These are phyloP conservation scores for Biston stratarius DNA, from an alignment of 2,888 invertebrate genomes.

Conservation along the genomic window DNA sequence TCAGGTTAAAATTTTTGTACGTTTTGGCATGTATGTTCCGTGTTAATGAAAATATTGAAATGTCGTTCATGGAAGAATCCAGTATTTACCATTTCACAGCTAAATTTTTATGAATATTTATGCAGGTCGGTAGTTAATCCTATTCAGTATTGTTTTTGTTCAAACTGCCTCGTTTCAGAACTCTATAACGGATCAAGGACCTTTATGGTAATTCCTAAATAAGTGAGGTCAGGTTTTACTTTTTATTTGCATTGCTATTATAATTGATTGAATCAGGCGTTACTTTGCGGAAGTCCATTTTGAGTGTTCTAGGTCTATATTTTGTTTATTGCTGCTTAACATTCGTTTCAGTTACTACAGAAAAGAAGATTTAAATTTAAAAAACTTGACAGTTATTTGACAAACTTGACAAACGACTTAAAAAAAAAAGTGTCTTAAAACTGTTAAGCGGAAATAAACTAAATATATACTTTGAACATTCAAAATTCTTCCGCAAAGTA, in stretches of 20 bases:
- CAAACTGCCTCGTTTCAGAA: slow-evolving; percentile 11
- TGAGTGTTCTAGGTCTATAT: no score
- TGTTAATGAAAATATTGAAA: slow-evolving; percentile 13
- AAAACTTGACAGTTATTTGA: no score
- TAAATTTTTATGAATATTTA: slow-evolving; percentile 15
- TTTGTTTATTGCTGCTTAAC: no score
- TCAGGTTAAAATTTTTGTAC: background rate
- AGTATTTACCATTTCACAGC: slow-evolving; percentile 4
- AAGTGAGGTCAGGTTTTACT: slow-evolving; percentile 1
- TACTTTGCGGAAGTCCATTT: no score
- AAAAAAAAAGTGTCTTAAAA: no score
- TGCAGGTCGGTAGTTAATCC: background rate
- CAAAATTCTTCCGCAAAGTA: no score
- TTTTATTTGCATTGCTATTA: background rate
- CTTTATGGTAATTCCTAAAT: slow-evolving; percentile 15
- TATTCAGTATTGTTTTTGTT: slow-evolving; percentile 14
- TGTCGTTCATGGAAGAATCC: slow-evolving; percentile 3
- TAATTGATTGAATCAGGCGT: no score
- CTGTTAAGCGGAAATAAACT: no score
- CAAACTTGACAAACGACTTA: no score
- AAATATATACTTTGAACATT: no score
- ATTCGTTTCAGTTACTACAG: no score
- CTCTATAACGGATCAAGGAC: slow-evolving; percentile 5
- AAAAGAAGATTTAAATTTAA: no score
- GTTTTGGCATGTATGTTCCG: slow-evolving; percentile 12